Conservation (phyloP, 2,888 invertebrate species). For the Drosophila sordidula region DNA sequence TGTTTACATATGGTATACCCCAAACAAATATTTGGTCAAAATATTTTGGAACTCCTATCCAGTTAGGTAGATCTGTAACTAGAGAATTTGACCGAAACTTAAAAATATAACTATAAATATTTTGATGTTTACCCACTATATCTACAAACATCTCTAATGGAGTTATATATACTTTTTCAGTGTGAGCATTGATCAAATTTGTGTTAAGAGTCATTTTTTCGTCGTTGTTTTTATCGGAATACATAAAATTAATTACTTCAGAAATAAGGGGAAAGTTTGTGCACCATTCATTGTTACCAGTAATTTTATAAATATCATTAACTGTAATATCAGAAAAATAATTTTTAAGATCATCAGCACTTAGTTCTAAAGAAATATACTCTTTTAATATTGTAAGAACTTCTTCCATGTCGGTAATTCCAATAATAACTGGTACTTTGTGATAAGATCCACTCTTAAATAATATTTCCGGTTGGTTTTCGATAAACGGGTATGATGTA, state of each 20-base stretch:
- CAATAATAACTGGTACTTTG: constrained; percentile 90
- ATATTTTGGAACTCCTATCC: constrained; percentile 93
- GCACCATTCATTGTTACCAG: constrained; percentile 87
- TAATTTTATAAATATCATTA: constrained; percentile 86
- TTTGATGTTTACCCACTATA: constrained; percentile 86
- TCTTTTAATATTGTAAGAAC: constrained; percentile 88
- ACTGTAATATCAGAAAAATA: constrained; percentile 88
- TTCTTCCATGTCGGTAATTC: constrained; percentile 93
- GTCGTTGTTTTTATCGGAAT: constrained; percentile 88
- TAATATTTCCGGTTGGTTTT: constrained; percentile 88
- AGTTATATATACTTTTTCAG: constrained; percentile 91
- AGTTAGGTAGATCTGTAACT: constrained; percentile 89
- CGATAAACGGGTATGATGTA: constrained; percentile 88
- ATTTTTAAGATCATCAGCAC: constrained; percentile 86
- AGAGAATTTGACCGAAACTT: constrained; percentile 90
- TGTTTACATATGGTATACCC: constrained; percentile 91
- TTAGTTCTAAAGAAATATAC: constrained; percentile 87
- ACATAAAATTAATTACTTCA: constrained; percentile 91
- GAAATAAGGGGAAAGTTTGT: constrained; percentile 89
- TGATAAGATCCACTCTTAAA: constrained; percentile 88
- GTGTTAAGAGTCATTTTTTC: constrained; percentile 87
- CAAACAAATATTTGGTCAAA: constrained; percentile 93
- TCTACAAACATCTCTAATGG: constrained; percentile 90
- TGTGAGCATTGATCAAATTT: constrained; percentile 89
- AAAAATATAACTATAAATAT: constrained; percentile 91